phyloP scores from a whole-genome alignment of 2,888 invertebrate species.

The Trichacis sp. region DNA sequence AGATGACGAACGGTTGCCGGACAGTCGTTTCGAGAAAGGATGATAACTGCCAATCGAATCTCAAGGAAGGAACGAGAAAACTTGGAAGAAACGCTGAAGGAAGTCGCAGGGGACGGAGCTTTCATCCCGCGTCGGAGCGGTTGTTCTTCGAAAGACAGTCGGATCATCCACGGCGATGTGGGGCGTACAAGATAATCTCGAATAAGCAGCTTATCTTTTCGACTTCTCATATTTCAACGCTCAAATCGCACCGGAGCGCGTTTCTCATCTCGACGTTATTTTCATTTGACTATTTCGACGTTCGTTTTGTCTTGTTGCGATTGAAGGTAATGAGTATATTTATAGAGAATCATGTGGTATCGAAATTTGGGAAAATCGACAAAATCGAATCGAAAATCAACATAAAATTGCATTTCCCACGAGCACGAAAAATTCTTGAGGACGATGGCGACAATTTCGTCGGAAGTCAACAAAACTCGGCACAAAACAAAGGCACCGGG shows the following conservation, averaged over 20 bases:
- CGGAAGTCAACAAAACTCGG: not conserved
- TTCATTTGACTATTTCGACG: too few species aligned
- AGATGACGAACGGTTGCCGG: conserved; percentile 17
- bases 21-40: conserved; percentile 34
- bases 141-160: conserved; percentile 38
- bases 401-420: not conserved
- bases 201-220: conserved; percentile 33
- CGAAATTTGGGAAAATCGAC: too few species aligned
- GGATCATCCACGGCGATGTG: conserved; percentile 36
- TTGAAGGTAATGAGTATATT: too few species aligned
- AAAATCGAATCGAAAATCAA: too few species aligned
- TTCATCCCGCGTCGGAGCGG: not conserved
- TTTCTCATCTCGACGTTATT: conserved; percentile 36
- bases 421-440: not conserved
- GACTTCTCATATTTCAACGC: conserved; percentile 35
- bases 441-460: not conserved
- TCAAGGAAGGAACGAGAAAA: too few species aligned
- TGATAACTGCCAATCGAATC: conserved; percentile 35
- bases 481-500: not conserved
- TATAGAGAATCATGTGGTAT: too few species aligned
- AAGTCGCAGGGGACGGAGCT: conserved; percentile 12
- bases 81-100: too few species aligned
- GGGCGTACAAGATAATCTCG: conserved; percentile 40
- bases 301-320: not conserved
- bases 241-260: conserved; percentile 41